Percentiles rank a stretch among this genome's conserved stretches.
These are phyloP conservation scores for Ephestia elutella DNA, from an alignment of 1,140 invertebrate genomes.

Conservation along the genomic window DNA sequence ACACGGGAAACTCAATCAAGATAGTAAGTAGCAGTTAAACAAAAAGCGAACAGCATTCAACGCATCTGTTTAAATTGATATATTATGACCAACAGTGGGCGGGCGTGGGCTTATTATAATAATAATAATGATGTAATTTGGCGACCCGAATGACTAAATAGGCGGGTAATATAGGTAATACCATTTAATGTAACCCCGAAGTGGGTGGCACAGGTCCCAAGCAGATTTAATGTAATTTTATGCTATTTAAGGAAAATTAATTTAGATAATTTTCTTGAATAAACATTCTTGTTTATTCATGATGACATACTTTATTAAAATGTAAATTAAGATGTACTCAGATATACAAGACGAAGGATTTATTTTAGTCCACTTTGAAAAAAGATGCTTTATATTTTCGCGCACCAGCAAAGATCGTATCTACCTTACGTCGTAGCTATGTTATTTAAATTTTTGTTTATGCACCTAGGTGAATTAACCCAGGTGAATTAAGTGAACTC, in stretches of 20 bases:
- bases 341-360: too few relatives aligned
- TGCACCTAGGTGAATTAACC: too few relatives aligned
- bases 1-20: too few relatives aligned
- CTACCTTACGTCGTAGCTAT: too few relatives aligned
- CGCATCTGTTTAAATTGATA: background rate
- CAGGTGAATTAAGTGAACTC: too few relatives aligned
- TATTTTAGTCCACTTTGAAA: too few relatives aligned
- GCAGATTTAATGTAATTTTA: constrained; percentile 1
- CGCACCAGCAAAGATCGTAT: too few relatives aligned
- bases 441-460: too few relatives aligned
- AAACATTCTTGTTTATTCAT: background rate
- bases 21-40: background rate
- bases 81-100: background rate
- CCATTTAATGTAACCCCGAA: background rate
- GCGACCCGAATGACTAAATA: background rate
- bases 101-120: background rate
- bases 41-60: background rate
- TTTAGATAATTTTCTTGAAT: background rate
- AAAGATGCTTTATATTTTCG: too few relatives aligned
- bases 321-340: too few relatives aligned
- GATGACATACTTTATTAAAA: too few relatives aligned
- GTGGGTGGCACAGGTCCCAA: background rate
- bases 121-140: background rate
- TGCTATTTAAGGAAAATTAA: background rate
- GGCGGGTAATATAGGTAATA: background rate